A percentile compares a stretch with the other conserved stretches of the same genome.
These are phyloP conservation scores for Onychostruthus taczanowskii DNA, from an alignment of 2,113 vertebrate species.

Conservation along the genomic window DNA sequence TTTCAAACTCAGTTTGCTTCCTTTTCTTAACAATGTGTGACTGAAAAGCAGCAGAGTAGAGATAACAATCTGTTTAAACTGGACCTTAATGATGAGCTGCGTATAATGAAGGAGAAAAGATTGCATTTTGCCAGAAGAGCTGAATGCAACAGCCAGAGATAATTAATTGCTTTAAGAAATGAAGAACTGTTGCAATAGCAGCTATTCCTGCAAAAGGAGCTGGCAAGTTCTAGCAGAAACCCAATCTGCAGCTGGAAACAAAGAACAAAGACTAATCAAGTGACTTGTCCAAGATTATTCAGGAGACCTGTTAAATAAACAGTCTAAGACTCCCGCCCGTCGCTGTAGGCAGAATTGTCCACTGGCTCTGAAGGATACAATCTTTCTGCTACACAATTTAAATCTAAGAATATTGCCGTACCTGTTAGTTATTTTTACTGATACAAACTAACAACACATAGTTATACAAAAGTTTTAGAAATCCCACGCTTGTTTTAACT, in stretches of 20 bases:
- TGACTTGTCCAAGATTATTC: constrained; percentile 19
- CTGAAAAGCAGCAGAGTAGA: constrained; percentile 6
- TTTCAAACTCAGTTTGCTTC: background rate
- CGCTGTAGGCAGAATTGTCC: background rate
- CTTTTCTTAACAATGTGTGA: background rate
- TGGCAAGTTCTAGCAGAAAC: background rate
- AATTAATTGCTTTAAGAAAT: background rate
- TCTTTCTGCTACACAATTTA: background rate
- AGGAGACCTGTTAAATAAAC: background rate
- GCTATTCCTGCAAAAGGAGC: background rate
- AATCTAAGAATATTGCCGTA: background rate
- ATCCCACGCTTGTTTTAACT: background rate
- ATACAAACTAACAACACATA: background rate
- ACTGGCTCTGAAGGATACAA: background rate
- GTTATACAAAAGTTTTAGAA: background rate
- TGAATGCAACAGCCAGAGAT: background rate
- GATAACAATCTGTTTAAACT: constrained; percentile 33
- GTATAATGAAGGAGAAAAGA: background rate
- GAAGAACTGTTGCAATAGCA: background rate
- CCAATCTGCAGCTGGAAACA: constrained; percentile 10
- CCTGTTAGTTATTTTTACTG: background rate
- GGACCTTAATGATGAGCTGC: background rate
- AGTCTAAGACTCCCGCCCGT: background rate
- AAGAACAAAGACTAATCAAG: background rate
- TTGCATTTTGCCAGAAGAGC: background rate